phyloP scores from a whole-genome alignment of 2,797 vertebrate species.

The Pipistrellus pipistrellus region DNA sequence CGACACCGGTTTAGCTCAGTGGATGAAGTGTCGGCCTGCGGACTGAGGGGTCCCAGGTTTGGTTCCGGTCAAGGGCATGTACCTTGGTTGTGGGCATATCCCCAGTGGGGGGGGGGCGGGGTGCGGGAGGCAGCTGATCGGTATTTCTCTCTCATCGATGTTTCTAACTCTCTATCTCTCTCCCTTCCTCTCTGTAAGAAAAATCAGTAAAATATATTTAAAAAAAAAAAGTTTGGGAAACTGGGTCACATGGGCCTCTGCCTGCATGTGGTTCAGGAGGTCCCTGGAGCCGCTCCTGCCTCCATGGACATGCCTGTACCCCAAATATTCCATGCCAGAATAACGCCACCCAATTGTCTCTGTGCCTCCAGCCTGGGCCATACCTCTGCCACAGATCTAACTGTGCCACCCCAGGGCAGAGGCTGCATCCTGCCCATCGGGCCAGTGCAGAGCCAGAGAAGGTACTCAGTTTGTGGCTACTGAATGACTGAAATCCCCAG shows the following conservation, averaged over 20 bases:
- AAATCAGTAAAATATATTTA: too few relatives aligned
- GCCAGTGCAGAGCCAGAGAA: background rate
- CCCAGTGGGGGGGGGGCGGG: too few relatives aligned
- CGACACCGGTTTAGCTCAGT: too few relatives aligned
- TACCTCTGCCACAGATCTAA: background rate
- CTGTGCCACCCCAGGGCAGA: background rate
- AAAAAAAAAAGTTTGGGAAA: too few relatives aligned
- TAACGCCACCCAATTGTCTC: background rate
- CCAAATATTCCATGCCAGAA: background rate
- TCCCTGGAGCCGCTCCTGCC: background rate
- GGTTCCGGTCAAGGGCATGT: too few relatives aligned
- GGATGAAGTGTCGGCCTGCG: too few relatives aligned
- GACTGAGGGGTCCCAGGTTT: too few relatives aligned
- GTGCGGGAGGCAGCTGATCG: too few relatives aligned
- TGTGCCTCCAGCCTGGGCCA: background rate
- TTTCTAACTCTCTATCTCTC: too few relatives aligned
- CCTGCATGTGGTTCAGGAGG: background rate
- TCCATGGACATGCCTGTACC: background rate
- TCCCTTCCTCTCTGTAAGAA: too few relatives aligned
- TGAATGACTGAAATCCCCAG: background rate
- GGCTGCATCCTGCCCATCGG: background rate
- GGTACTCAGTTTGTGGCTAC: background rate
- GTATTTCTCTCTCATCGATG: too few relatives aligned
- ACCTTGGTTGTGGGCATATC: too few relatives aligned
- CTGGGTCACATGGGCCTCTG: background rate